These are phyloP conservation scores for Lasioglossum oenotherae DNA, from an alignment of 2,888 invertebrate species.

Conservation along the genomic window DNA sequence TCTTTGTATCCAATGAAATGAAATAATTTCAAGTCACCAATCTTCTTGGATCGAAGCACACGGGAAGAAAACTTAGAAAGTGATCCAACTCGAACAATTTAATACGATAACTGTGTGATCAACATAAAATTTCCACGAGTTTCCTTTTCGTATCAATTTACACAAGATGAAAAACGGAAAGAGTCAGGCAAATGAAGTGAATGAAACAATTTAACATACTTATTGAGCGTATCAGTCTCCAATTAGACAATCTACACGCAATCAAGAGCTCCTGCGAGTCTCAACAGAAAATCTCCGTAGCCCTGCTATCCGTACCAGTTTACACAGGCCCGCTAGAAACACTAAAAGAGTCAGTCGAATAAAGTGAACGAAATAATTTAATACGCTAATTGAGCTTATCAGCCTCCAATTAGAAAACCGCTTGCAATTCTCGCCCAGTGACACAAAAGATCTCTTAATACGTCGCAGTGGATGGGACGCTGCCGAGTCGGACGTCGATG, in stretches of 20 bases:
- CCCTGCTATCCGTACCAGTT: too few species aligned
- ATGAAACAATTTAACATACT: not conserved
- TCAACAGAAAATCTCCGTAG: not conserved
- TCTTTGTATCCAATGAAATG: not conserved
- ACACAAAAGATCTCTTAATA: conserved; percentile 12
- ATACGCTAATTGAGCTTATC: not conserved
- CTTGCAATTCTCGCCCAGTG: not conserved
- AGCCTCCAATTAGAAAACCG: not conserved
- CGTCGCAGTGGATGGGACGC: not conserved
- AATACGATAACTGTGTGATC: too few species aligned
- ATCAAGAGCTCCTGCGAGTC: not conserved
- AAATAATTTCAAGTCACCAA: not conserved
- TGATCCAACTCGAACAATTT: not conserved
- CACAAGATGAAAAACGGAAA: not conserved
- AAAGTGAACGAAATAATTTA: not conserved
- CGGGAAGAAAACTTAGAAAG: not conserved
- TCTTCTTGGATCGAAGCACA: not conserved
- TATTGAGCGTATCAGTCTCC: not conserved
- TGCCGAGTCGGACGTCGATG: not conserved
- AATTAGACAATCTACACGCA: not conserved
- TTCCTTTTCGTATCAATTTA: not conserved
- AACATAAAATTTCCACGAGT: not conserved
- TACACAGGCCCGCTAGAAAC: not conserved
- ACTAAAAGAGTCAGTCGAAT: not conserved
- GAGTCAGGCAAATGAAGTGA: not conserved